Evolutionary conservation across 1,140 invertebrate genomes (phyloP), one percentile per base, ranked within the genome.

Genomic region (Grapholita molesta): DNA sequence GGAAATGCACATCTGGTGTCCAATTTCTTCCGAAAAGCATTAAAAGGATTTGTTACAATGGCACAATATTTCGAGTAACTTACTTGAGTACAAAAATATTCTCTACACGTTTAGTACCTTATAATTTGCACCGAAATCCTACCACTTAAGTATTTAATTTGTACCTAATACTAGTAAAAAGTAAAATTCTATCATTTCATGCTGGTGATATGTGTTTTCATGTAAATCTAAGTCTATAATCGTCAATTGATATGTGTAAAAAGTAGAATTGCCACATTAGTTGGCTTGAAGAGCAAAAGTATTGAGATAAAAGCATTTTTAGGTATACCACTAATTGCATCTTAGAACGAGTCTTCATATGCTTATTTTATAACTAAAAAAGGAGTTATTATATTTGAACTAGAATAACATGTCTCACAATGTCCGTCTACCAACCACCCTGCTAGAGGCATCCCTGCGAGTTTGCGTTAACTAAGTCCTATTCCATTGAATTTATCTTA

Each of bases 11-110:
- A 38, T 35, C 30, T 65, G 30, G 64, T 65, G 64, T 65, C 64
- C 42, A 28, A 52, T 67, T 52, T 67, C 25, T 21, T 24, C 42
- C 15, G n/a, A 67, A 32, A 61, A 61, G 55, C 25, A 65, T 32
- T 52, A 67, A 23, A 52, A 52, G 35, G 15, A 52, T 67, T 38
- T 24, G 68, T 79, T 78, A 79, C 32, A 82, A 85, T 85, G 84
- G 84, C 84, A 85, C 84, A 78, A 84, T 74, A 71, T 75, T 78
- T 77, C 71, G 80, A 79, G 81, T 80, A 76, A 76, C 70, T 70
- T 74, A 80, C 70, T 69, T 74, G 81, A 85, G 79, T 85, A 82
- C 69, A n/a, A 70, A 57, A 69, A 69, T 65, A 69, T 69, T 65
- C 28, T 64, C 64, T 69, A 64, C 55, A 30, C 55, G 6, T 35